Base-by-base conservation (phyloP, 2,797 vertebrate species). In the Artibeus lituratus region DNA sequence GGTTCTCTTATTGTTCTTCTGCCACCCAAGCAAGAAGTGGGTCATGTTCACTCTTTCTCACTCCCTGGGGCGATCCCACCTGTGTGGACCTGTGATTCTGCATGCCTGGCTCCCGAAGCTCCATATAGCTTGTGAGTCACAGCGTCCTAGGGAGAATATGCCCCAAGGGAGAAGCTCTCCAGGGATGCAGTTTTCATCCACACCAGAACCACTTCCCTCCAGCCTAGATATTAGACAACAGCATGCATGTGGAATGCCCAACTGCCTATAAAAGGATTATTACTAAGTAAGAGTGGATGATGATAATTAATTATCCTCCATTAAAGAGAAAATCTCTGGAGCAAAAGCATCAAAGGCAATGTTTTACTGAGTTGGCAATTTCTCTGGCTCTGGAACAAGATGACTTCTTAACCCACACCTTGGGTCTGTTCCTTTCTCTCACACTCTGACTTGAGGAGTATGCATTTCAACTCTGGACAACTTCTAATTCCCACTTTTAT, bases 221-320 rank as follows among this genome's bases (percentile, higher is more conserved):
- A 95, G 96, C 89, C 74, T 91, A 72, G 69, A 82, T 95, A 87
- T 97, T 94, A 96, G 92, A 94, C 92, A 97, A 96, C 11, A 1
- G 90, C 92, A 96, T 78, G 84, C 95, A 93, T 96, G 72, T 96
- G 91, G 97, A 97, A 97, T 95, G 92, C 93, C 83, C 89, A 90
- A 94, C 35, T 90, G 93, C 89, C 96, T 97, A 59, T 97, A 97
- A 98, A 98, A 94, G 81, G 92, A 95, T 97, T 98, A 98, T 98
- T 97, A 97, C 96, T 97, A 96, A 98, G 96, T 91, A 96, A 96
- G 94, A 97, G 97, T 96, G 69, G 96, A 96, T 97, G 97, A 97
- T 97, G 97, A 82, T 97, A 97, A 98, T 97, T 97, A 98, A 97
- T 98, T 98, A 97, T 53, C 95, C 91, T 65, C 97, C 91, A 97